These are phyloP conservation scores for Syrphus vitripennis DNA, from an alignment of 2,888 invertebrate species.

Conservation along the genomic window DNA sequence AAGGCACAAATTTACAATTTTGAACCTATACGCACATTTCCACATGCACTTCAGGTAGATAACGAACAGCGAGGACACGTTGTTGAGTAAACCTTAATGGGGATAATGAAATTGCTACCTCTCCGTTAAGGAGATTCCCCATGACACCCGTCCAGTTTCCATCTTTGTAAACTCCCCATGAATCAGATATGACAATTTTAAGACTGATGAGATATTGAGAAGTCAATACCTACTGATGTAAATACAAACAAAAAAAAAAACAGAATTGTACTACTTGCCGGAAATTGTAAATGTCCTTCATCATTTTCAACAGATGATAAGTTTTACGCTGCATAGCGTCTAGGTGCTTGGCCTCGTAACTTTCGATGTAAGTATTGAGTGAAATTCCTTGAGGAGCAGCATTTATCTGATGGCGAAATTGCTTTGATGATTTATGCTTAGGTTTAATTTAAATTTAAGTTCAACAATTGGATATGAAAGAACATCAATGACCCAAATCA, in stretches of 20 bases:
- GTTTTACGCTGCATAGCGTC: conserved; percentile 78
- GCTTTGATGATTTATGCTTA: neutral
- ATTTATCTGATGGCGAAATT: conserved; percentile 16
- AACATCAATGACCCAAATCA: no score
- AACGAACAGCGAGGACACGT: conserved; percentile 73
- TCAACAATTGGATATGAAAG: no score
- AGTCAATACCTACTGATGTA: neutral
- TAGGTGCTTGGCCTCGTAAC: conserved; percentile 72
- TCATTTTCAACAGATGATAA: conserved; percentile 74
- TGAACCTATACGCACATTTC: conserved; percentile 76
- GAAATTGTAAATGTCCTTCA: conserved; percentile 75
- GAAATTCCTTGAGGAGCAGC: conserved; percentile 17
- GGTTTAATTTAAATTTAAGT: no score
- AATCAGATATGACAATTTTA: conserved; percentile 70
- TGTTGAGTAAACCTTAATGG: conserved; percentile 75
- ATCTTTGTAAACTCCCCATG: conserved; percentile 75
- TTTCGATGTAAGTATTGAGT: conserved; percentile 15
- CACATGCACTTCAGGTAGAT: conserved; percentile 74
- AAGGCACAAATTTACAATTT: conserved; percentile 27
- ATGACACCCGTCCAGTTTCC: conserved; percentile 77
- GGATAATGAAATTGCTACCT: conserved; percentile 74
- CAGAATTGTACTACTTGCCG: conserved; percentile 71
- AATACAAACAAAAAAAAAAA: neutral
- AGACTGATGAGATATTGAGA: conserved; percentile 73
- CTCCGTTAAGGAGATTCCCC: conserved; percentile 72